These are phyloP conservation scores for Latrodectus geometricus DNA, from an alignment of 1,140 invertebrate genomes.

Conservation along the genomic window DNA sequence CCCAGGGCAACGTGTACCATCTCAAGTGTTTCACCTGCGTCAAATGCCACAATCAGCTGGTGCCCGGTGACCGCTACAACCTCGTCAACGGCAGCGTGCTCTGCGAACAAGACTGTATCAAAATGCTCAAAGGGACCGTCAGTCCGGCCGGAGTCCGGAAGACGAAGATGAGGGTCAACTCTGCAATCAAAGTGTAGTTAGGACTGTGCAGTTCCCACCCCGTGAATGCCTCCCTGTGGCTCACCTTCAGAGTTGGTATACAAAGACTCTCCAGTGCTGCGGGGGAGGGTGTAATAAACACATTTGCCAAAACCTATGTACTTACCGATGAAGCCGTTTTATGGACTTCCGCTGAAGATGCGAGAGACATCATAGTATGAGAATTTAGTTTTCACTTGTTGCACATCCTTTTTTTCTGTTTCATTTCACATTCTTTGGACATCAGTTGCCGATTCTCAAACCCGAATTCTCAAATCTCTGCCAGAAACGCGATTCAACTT, in stretches of 20 bases:
- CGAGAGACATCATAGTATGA: constrained; percentile 24
- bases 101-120: constrained; percentile 93
- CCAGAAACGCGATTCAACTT: background rate
- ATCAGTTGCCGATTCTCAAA: background rate
- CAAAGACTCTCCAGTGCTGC: background rate
- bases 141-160: constrained; percentile 59
- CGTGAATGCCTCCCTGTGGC: background rate
- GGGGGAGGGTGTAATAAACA: background rate
- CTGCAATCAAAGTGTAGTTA: constrained; percentile 63
- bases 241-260: background rate
- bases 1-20: constrained; percentile 82
- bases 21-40: constrained; percentile 94
- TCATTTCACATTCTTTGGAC: constrained; percentile 29
- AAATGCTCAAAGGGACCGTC: constrained; percentile 78
- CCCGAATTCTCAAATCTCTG: constrained; percentile 16
- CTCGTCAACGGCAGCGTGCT: constrained; percentile 85
- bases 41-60: constrained; percentile 86
- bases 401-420: constrained; percentile 31
- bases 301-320: background rate
- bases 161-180: constrained; percentile 60
- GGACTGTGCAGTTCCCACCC: background rate
- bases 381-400: constrained; percentile 36
- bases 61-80: constrained; percentile 90
- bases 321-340: constrained; percentile 27
- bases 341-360: constrained; percentile 25